phyloP scores from a whole-genome alignment of 2,888 invertebrate genomes.

The Plebejus anna region DNA sequence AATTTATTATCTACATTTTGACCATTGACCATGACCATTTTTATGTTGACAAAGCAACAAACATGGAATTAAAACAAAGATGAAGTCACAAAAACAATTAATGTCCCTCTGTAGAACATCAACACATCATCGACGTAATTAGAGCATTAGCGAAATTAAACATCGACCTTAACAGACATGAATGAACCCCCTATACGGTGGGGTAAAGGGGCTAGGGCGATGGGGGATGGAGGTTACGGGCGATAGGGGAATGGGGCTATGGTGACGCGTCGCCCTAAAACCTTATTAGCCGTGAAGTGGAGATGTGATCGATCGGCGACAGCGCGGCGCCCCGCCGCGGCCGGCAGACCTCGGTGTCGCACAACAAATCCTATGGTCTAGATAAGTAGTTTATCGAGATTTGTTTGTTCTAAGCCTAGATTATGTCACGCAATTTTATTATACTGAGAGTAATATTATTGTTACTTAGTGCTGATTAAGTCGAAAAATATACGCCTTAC shows the following conservation, averaged over 20 bases:
- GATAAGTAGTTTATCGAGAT: background rate
- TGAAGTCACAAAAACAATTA: slow-evolving; percentile 7
- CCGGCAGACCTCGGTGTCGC: background rate
- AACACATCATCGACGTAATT: slow-evolving; percentile 14
- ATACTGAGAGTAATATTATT: no score
- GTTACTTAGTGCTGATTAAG: no score
- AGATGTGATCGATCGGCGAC: slow-evolving; percentile 69
- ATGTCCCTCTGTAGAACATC: background rate
- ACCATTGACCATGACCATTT: no score
- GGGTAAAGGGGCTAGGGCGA: slow-evolving; percentile 26
- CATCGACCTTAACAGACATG: slow-evolving; percentile 18
- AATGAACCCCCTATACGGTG: slow-evolving; percentile 24
- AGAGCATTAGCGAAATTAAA: slow-evolving; percentile 19
- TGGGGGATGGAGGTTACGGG: background rate
- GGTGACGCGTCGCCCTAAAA: slow-evolving; percentile 51
- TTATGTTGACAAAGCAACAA: background rate
- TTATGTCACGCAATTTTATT: background rate
- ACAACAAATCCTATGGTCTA: background rate
- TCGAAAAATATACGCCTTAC: no score
- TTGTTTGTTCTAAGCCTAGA: background rate
- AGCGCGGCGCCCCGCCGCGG: slow-evolving; percentile 52
- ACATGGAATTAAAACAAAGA: background rate
- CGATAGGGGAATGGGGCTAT: slow-evolving; percentile 26
- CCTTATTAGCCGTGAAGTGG: slow-evolving; percentile 60
- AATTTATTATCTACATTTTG: no score